These are phyloP conservation scores for Cliona cf. orientalis DNA, from an alignment of 37 sponge, comb jelly and placozoan species.

Conservation along the genomic window DNA sequence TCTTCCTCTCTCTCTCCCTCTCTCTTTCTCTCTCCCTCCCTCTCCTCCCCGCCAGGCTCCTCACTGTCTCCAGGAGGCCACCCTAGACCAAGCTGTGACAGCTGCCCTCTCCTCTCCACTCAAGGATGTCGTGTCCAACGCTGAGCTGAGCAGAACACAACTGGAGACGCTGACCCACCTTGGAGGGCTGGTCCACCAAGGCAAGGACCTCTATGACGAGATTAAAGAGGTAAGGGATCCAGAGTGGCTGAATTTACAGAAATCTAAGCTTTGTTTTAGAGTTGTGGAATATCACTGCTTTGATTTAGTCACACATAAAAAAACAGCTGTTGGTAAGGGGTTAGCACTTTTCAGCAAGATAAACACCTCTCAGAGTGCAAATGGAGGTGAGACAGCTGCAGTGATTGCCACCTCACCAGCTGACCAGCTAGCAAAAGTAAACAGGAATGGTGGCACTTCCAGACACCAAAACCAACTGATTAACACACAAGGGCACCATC, in stretches of 20 bases:
- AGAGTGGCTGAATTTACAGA: neutral
- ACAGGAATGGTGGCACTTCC: too few relatives aligned
- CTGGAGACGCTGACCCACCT: slow-evolving; percentile 38
- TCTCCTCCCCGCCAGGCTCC: slow-evolving; percentile 46
- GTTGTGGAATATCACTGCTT: too few relatives aligned
- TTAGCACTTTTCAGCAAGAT: too few relatives aligned
- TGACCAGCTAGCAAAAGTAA: too few relatives aligned
- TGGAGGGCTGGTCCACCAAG: slow-evolving; percentile 55
- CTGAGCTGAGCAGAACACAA: slow-evolving; percentile 59
- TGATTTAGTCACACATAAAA: too few relatives aligned
- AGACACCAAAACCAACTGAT: too few relatives aligned
- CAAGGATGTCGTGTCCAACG: slow-evolving; percentile 54
- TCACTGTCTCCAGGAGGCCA: slow-evolving; percentile 52
- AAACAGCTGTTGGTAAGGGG: too few relatives aligned
- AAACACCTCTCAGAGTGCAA: too few relatives aligned
- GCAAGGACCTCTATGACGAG: slow-evolving; percentile 63
- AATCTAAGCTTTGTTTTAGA: too few relatives aligned
- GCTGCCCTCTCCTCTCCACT: slow-evolving; percentile 53
- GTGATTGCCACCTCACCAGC: too few relatives aligned
- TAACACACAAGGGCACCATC: too few relatives aligned
- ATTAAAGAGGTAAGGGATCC: slow-evolving; percentile 49
- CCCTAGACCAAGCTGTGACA: slow-evolving; percentile 31
- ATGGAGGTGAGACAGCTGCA: too few relatives aligned
- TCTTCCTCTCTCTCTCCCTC: neutral
- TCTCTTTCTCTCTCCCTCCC: slow-evolving; percentile 1